These are phyloP conservation scores for Aphaenogaster ashmeadi DNA, from an alignment of 1,140 invertebrate species.

Conservation along the genomic window DNA sequence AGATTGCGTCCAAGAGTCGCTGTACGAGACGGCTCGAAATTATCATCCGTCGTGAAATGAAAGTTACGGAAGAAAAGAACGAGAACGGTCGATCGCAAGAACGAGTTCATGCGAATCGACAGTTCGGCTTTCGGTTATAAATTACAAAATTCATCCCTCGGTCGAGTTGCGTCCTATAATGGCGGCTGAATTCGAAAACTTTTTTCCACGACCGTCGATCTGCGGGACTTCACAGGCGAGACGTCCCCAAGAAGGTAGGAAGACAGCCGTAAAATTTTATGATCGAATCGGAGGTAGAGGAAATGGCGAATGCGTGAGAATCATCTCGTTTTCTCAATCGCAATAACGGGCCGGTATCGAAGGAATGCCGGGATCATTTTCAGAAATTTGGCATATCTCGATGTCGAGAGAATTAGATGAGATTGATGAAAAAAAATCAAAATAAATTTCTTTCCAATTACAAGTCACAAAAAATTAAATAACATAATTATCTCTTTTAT, in stretches of 20 bases:
- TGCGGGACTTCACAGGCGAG: constrained; percentile 18
- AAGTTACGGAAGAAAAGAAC: constrained; percentile 14
- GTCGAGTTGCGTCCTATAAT: constrained; percentile 67
- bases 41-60: constrained; percentile 18
- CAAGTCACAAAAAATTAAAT: background rate
- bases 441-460: background rate
- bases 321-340: constrained; percentile 57
- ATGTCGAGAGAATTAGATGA: background rate
- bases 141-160: constrained; percentile 77
- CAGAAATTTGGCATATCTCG: constrained; percentile 8
- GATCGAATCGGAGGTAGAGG: constrained; percentile 24
- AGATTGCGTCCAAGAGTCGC: background rate
- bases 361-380: background rate
- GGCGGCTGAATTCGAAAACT: constrained; percentile 70
- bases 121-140: constrained; percentile 66
- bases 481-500: background rate
- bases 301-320: constrained; percentile 23
- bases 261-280: constrained; percentile 58
- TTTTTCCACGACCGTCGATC: constrained; percentile 58
- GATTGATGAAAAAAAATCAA: background rate
- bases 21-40: background rate
- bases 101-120: constrained; percentile 7
- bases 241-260: constrained; percentile 27
- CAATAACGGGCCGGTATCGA: constrained; percentile 16
- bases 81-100: constrained; percentile 39